phyloP scores from a whole-genome alignment of 2,797 vertebrate genomes.

The Enteromius fasciolatus region DNA sequence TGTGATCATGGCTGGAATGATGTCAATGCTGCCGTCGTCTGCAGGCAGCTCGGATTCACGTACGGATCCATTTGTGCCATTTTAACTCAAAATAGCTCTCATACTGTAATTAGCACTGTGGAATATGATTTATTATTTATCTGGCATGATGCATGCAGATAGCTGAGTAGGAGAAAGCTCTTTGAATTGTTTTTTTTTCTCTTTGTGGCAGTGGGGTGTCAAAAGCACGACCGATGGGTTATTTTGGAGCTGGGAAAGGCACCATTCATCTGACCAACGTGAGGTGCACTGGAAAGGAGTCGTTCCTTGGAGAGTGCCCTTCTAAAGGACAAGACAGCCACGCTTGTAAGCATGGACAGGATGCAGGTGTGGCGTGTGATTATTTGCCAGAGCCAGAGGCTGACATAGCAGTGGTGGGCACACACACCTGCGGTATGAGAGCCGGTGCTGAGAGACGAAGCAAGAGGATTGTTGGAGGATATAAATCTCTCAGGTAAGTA shows the following conservation, averaged over 20 bases:
- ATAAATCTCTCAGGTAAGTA: constrained; percentile 78
- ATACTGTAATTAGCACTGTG: neutral
- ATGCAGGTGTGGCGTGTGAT: constrained; percentile 85
- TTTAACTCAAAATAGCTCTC: neutral
- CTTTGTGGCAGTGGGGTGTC: constrained; percentile 69
- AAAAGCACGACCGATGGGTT: constrained; percentile 75
- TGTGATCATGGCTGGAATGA: constrained; percentile 89
- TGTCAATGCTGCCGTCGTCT: constrained; percentile 85
- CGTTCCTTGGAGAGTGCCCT: constrained; percentile 81
- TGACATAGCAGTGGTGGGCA: constrained; percentile 59
- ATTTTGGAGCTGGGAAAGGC: constrained; percentile 84
- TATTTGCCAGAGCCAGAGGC: constrained; percentile 68
- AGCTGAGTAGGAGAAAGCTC: neutral
- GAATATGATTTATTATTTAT: neutral
- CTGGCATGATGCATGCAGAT: neutral
- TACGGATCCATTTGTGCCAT: constrained; percentile 56
- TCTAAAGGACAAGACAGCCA: constrained; percentile 73
- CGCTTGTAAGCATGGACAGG: constrained; percentile 82
- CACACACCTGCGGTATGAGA: constrained; percentile 75
- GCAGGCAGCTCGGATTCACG: constrained; percentile 90
- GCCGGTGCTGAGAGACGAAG: constrained; percentile 72
- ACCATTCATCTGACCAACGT: constrained; percentile 84
- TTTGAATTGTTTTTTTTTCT: neutral
- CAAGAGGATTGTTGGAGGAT: constrained; percentile 78
- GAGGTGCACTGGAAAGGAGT: constrained; percentile 87